phyloP scores from a whole-genome alignment of 2,797 vertebrate species.

The Mergus octosetaceus region DNA sequence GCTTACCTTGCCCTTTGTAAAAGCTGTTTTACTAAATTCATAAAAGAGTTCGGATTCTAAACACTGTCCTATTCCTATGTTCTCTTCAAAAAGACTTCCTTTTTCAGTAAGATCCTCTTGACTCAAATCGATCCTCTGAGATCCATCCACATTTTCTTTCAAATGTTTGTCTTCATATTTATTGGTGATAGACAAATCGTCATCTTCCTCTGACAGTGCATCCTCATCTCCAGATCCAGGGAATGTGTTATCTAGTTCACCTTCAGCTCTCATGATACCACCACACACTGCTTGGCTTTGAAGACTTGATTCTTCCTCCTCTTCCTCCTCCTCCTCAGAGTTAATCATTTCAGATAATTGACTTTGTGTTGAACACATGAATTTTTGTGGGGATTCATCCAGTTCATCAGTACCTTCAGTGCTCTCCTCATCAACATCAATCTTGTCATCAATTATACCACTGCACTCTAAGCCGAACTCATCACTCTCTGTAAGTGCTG shows the following conservation, averaged over 20 bases:
- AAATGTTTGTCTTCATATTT: constrained; percentile 45
- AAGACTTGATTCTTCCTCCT: constrained; percentile 59
- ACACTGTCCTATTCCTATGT: neutral
- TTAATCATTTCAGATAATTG: constrained; percentile 34
- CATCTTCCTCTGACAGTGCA: constrained; percentile 84
- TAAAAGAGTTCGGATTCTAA: constrained; percentile 75
- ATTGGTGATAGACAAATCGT: constrained; percentile 37
- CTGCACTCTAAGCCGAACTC: constrained; percentile 61
- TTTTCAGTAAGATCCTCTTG: constrained; percentile 61
- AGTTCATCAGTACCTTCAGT: constrained; percentile 72
- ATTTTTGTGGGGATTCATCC: constrained; percentile 62
- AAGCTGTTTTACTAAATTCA: constrained; percentile 85
- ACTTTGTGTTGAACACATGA: neutral
- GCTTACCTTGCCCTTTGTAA: constrained; percentile 92
- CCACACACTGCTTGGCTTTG: constrained; percentile 55
- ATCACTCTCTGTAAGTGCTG: constrained; percentile 61
- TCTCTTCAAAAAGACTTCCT: constrained; percentile 69
- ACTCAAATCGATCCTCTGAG: constrained; percentile 22
- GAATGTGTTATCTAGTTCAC: constrained; percentile 80
- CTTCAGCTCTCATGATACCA: constrained; percentile 76
- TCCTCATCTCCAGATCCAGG: constrained; percentile 84
- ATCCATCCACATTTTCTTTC: constrained; percentile 9
- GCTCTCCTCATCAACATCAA: constrained; percentile 61
- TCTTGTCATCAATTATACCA: constrained; percentile 25
- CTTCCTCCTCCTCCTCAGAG: constrained; percentile 70